Base-by-base conservation (phyloP, 2,797 vertebrate genomes). In the Pseudopleuronectes americanus region DNA sequence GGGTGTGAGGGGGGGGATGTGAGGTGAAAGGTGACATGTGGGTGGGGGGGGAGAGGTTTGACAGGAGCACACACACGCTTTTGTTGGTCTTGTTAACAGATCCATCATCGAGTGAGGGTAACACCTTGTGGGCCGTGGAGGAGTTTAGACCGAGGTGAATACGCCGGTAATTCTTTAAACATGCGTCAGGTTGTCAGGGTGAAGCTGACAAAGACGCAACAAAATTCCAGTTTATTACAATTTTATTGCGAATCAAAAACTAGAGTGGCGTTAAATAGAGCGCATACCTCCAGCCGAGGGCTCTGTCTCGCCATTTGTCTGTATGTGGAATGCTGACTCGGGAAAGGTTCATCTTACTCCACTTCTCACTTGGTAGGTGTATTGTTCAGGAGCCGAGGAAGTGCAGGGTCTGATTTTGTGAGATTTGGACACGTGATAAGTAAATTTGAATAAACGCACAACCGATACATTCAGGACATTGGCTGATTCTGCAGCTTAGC, bases 21-120 rank as follows among this genome's bases (percentile, higher is more conserved):
- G 38, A 41, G 38, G 38, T 41, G 38, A 41, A 41, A 41, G 38
- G 38, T 41, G 73, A 87, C 13, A 3, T 51, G 81, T 78, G n/a
- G n/a, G 88, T 79, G 24, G 80, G 73, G 73, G 89, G 84, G 75
- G 85, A 68, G 80, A 83, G 83, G 84, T 87, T 6, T 84, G 88
- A 89, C 86, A 83, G 83, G 70, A 78, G 71, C 84, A 90, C 80
- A 90, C 84, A 86, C 81, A 74, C 74, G 79, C 81, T 76, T 90
- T 90, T 92, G 81, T 90, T 83, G 80, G 49, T 7, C 45, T 47
- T 84, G 77, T 77, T 78, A 87, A 69, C 82, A 61, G 66, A 43
- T 84, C 77, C 51, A 59, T 89, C 81, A 43, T 76, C 71, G 16
- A 66, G 23, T 23, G 68, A 66, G 2, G 71, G 65, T 47, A 68